A percentile compares a stretch with the other conserved stretches of the same genome.
phyloP scores from a whole-genome alignment of 2,113 vertebrate species.

The Phocoena sinus region DNA sequence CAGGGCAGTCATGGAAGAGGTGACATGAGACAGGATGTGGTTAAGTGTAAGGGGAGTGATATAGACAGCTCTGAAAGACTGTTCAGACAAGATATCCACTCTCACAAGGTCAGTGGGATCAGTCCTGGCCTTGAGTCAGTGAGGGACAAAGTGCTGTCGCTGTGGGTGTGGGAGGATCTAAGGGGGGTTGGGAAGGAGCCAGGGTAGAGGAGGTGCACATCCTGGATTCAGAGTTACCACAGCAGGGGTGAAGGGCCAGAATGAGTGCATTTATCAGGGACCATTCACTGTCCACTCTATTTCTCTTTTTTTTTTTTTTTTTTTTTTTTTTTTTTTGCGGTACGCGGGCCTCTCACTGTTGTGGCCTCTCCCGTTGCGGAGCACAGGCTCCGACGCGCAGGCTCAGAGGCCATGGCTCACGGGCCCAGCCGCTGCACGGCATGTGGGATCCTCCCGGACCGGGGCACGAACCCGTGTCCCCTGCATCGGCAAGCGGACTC shows the following conservation, averaged over 20 bases:
- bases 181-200: background rate
- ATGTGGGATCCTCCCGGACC: too few species aligned
- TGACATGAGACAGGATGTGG: background rate
- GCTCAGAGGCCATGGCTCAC: too few species aligned
- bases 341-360: too few species aligned
- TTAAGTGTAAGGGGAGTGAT: background rate
- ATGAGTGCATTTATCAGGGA: background rate
- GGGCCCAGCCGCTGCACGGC: too few species aligned
- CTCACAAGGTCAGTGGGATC: background rate
- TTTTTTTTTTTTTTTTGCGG: too few species aligned
- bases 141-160: background rate
- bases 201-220: background rate
- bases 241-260: background rate
- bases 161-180: background rate
- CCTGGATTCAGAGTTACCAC: background rate
- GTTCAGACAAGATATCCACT: background rate
- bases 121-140: background rate
- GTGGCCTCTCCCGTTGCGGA: too few species aligned
- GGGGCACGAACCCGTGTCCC: too few species aligned
- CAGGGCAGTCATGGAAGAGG: background rate
- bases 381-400: too few species aligned
- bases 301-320: too few species aligned
- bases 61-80: background rate
- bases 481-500: too few species aligned
- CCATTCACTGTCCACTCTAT: background rate